Base-by-base conservation (phyloP, 2,888 invertebrate species). In the Agonopterix subpropinquella region DNA sequence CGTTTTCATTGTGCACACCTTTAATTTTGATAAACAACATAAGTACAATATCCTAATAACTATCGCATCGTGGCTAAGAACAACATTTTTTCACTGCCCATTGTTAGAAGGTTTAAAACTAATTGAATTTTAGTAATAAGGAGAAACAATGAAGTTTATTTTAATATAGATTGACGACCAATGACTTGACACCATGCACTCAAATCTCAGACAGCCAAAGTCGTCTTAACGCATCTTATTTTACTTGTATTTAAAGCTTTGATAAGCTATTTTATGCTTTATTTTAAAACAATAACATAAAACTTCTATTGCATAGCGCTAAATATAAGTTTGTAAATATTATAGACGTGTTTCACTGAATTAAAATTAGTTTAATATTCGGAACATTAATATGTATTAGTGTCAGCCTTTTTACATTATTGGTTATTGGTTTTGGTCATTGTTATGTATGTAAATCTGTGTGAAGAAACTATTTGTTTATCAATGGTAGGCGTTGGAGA, bases 91-190 rank as follows among this genome's bases (percentile, higher is more conserved):
- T 28, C 28, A 28, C 28, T 28, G 28, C 7, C 28, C 28, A 28
- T 28, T 28, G 28, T 28, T 28, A 28, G 28, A 28, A 4, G 7
- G 28, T 28, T 5, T 7, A 28, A 28, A 28, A 28, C 28, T 79
- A 77, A 82, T 82, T 80, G 71, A 80, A 75, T 77, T 79, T 78
- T 65, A 53, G 70, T 74, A 49, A 74, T 70, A 74, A 71, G 75
- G 70, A 75, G 69, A 86, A 85, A 89, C 85, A 88, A 87, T 80
- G 80, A 73, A 67, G 64, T 77, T 76, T 78, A 87, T 88, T 88
- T 84, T 77, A 85, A 87, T 86, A 84, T 84, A 84, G 78, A 88
- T 87, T 84, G 86, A 82, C 78, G 73, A 76, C 70, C 75, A 65
- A 84, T 86, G 87, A 86, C 86, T 87, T 83, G 84, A 85, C 86